Conservation (phyloP, 64 coral and sea anemone genomes). For the Platygyra sinensis region DNA sequence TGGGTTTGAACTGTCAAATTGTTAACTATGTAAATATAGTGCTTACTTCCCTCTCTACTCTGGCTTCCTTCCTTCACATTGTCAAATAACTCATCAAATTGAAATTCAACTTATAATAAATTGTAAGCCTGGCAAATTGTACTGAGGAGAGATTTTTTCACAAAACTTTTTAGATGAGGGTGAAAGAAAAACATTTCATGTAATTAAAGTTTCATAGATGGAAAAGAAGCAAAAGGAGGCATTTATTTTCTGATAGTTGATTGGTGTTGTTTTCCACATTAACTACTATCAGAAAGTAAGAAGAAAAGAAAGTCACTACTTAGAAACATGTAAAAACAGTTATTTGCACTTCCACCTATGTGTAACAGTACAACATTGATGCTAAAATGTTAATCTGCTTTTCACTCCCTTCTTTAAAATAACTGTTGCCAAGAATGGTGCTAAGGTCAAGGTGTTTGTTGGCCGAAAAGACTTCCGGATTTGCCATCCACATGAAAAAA, state of each 20-base stretch:
- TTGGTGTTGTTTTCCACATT: not conserved
- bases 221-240: not conserved
- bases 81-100: not conserved
- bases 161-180: not conserved
- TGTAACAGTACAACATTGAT: not conserved
- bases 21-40: not conserved
- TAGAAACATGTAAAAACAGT: not conserved
- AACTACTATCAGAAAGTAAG: no score
- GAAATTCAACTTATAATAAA: not conserved
- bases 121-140: not conserved
- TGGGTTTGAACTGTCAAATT: conserved; percentile 38
- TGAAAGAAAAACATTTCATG: not conserved
- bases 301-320: no score
- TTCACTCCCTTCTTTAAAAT: not conserved
- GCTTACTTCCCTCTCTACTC: not conserved
- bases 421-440: not conserved
- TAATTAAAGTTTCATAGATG: conserved; percentile 9
- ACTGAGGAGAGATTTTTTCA: not conserved
- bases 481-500: not conserved
- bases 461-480: not conserved
- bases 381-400: not conserved
- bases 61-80: not conserved
- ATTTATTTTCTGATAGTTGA: not conserved
- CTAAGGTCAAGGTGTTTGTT: not conserved
- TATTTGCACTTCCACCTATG: not conserved